phyloP scores from a whole-genome alignment of 2,113 vertebrate genomes.

The Xiphorhynchus elegans region DNA sequence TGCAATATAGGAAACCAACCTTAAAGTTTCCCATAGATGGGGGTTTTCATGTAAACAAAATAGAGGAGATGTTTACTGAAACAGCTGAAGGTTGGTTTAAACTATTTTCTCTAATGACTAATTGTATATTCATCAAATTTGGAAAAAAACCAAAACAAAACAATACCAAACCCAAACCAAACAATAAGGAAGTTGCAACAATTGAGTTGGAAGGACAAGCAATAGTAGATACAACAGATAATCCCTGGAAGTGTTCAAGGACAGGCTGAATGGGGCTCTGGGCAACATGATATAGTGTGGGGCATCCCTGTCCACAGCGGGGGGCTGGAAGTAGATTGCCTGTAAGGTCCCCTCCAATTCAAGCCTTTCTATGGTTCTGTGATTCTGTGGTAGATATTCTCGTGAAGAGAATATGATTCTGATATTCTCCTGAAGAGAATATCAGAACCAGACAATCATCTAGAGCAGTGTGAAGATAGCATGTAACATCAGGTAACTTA shows the following conservation, averaged over 20 bases:
- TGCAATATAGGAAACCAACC: not conserved
- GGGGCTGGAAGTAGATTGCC: not conserved
- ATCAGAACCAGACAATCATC: not conserved
- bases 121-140: not conserved
- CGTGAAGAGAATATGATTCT: not conserved
- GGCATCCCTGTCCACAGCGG: not conserved
- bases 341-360: not conserved
- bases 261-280: not conserved
- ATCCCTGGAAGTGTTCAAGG: not conserved
- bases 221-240: not conserved
- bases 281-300: not conserved
- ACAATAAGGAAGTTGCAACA: not conserved
- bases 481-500: not conserved
- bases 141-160: not conserved
- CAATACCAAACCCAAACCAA: not conserved
- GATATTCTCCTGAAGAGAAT: not conserved
- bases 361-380: not conserved
- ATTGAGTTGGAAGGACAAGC: not conserved
- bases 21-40: not conserved
- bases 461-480: not conserved
- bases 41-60: not conserved
- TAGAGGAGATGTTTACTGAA: not conserved
- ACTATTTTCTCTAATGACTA: not conserved
- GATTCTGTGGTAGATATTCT: not conserved
- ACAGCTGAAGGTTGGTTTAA: not conserved